A percentile compares a stretch with the other conserved stretches of the same genome.
Evolutionary conservation across 2,113 vertebrate species (phyloP).

Genomic region (Zingel zingel): DNA sequence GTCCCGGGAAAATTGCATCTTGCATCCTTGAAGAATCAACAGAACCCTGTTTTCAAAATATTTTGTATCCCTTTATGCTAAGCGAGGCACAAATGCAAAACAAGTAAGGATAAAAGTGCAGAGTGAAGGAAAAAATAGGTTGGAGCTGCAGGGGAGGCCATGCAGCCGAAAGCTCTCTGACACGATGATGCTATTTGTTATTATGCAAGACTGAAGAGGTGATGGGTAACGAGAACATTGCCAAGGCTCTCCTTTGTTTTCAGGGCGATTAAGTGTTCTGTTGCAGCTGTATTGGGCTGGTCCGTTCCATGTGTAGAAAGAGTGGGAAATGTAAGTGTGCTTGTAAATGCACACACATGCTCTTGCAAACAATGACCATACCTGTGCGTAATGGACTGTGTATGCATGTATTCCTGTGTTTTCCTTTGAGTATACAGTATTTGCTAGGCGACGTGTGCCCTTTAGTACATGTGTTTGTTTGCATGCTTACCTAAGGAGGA

Average conservation of each 20-base stretch:
- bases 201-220: slow-evolving; percentile 80
- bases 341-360: slow-evolving; percentile 7
- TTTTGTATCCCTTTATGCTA: slow-evolving; percentile 65
- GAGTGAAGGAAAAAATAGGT: slow-evolving; percentile 59
- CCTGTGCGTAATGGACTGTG: slow-evolving; percentile 10
- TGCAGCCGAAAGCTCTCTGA: slow-evolving; percentile 75
- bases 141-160: slow-evolving; percentile 66
- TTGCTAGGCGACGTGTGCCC: slow-evolving; percentile 49
- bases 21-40: slow-evolving; percentile 58
- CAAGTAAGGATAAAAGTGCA: slow-evolving; percentile 69
- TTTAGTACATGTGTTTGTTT: slow-evolving; percentile 68
- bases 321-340: slow-evolving; percentile 8
- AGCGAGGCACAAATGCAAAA: slow-evolving; percentile 72
- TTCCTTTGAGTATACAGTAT: slow-evolving; percentile 36
- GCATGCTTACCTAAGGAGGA: slow-evolving; percentile 68
- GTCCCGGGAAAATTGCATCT: slow-evolving; percentile 45
- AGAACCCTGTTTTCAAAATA: slow-evolving; percentile 48
- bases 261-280: slow-evolving; percentile 62
- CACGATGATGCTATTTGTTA: slow-evolving; percentile 79
- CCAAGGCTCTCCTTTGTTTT: slow-evolving; percentile 75
- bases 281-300: slow-evolving; percentile 48
- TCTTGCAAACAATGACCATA: background rate
- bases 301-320: slow-evolving; percentile 36
- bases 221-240: slow-evolving; percentile 76
- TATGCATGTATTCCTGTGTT: slow-evolving; percentile 11